Evolutionary conservation across 2,797 vertebrate genomes (phyloP).

Genomic region (Enteromius mattozi): DNA sequence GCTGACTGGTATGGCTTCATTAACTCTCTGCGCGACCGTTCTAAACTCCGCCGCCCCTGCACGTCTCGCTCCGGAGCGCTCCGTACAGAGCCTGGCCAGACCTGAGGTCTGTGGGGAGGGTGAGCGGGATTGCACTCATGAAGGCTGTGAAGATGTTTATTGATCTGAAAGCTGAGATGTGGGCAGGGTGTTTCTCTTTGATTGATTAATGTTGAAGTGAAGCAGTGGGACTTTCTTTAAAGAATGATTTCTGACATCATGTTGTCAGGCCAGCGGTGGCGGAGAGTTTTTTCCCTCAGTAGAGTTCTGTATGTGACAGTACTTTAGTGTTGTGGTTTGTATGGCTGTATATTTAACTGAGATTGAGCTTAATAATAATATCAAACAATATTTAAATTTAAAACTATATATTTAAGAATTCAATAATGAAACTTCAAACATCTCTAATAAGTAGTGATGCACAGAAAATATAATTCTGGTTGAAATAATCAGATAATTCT

Average conservation of each 20-base stretch:
- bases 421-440: neutral
- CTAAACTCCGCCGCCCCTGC: slow-evolving; percentile 52
- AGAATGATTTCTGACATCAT: slow-evolving; percentile 54
- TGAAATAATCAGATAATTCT: neutral
- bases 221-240: slow-evolving; percentile 52
- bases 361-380: neutral
- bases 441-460: neutral
- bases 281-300: neutral
- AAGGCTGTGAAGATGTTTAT: slow-evolving; percentile 67
- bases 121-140: slow-evolving; percentile 51
- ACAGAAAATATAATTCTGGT: neutral
- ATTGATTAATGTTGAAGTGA: slow-evolving; percentile 64
- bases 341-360: neutral
- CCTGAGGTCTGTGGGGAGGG: slow-evolving; percentile 19
- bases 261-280: slow-evolving; percentile 33
- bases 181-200: slow-evolving; percentile 62
- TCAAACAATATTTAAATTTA: neutral
- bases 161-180: slow-evolving; percentile 61
- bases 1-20: slow-evolving; percentile 84
- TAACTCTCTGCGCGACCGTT: slow-evolving; percentile 76
- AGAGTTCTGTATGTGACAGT: neutral
- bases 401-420: neutral
- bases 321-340: neutral
- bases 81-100: slow-evolving; percentile 62
- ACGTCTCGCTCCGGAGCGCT: slow-evolving; percentile 64